Conservation (phyloP, 1,140 invertebrate genomes). For the Pachyrhynchus sulphureomaculatus region DNA sequence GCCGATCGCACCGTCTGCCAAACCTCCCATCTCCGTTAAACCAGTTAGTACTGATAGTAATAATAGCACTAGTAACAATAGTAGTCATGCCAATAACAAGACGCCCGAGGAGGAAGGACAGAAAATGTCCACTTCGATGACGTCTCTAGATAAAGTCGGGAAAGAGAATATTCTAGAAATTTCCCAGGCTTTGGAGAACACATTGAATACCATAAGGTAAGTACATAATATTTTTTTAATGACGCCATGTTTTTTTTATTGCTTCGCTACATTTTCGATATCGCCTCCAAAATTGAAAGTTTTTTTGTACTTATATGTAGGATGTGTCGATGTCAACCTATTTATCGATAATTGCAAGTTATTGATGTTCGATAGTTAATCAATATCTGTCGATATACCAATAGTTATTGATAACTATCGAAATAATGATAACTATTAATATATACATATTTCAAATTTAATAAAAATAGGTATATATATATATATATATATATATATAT, state of each 20-base stretch:
- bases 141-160: constrained; percentile 47
- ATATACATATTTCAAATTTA: too few species aligned
- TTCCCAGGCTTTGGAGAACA: constrained; percentile 66
- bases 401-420: too few species aligned
- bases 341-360: too few species aligned
- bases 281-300: too few species aligned
- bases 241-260: not conserved
- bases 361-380: too few species aligned
- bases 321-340: too few species aligned
- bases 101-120: constrained; percentile 51
- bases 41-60: constrained; percentile 55
- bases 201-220: constrained; percentile 59
- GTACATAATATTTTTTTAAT: not conserved
- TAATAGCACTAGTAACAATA: constrained; percentile 2
- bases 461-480: too few species aligned
- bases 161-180: constrained; percentile 71
- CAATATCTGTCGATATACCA: too few species aligned
- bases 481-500: too few species aligned
- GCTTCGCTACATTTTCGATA: too few species aligned
- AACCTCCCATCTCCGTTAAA: constrained; percentile 60
- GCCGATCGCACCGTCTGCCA: constrained; percentile 54
- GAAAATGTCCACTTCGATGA: constrained; percentile 46
- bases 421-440: too few species aligned
- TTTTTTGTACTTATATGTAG: too few species aligned
- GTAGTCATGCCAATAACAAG: constrained; percentile 29